Evolutionary conservation across 2,888 invertebrate genomes (phyloP).

Genomic region (Anorthoa munda): DNA sequence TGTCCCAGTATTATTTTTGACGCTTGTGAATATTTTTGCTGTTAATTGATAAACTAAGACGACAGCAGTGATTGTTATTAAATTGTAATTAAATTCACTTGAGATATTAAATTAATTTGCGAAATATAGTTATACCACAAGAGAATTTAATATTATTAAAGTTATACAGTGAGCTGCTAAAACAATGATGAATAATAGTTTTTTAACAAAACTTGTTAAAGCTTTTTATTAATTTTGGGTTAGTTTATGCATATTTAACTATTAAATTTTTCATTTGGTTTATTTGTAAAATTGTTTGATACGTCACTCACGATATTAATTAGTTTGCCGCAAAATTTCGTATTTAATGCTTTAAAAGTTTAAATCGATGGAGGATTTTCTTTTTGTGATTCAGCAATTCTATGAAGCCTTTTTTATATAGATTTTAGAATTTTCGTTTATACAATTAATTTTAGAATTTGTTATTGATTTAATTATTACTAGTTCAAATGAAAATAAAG

Average conservation of each 20-base stretch:
- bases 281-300: slow-evolving; percentile 20
- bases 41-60: no score
- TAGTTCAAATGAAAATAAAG: not conserved
- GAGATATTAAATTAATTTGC: not conserved
- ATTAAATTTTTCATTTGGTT: slow-evolving; percentile 7
- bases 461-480: no score
- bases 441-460: no score
- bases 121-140: not conserved
- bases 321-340: not conserved
- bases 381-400: slow-evolving; percentile 5
- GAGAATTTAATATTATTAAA: not conserved
- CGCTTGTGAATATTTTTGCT: no score
- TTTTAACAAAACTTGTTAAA: not conserved
- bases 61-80: not conserved
- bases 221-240: slow-evolving; percentile 1
- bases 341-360: not conserved
- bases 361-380: not conserved
- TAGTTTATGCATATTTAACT: slow-evolving; percentile 1
- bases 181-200: not conserved
- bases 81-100: not conserved
- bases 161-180: not conserved
- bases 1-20: no score
- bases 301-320: not conserved
- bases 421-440: not conserved
- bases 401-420: not conserved